phyloP scores from a whole-genome alignment of 1,140 invertebrate genomes.

The Drosophila bipectinata region DNA sequence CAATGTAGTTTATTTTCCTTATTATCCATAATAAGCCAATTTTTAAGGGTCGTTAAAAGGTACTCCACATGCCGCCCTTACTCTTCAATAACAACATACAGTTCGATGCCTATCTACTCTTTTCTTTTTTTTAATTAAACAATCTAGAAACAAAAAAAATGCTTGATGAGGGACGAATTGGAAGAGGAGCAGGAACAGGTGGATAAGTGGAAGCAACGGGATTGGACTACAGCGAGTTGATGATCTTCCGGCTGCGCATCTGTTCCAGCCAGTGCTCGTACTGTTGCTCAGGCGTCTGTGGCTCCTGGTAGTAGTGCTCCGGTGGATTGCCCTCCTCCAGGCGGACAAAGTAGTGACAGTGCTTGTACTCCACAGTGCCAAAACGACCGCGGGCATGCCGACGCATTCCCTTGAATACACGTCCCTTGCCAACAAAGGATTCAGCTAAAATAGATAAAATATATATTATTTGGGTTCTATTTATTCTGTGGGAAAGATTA shows the following conservation, averaged over 20 bases:
- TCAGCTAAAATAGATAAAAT: conserved; percentile 88
- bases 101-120: neutral
- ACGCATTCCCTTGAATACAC: conserved; percentile 91
- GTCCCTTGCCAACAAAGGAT: conserved; percentile 91
- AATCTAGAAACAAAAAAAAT: conserved; percentile 36
- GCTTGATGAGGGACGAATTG: conserved; percentile 10
- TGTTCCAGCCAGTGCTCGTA: conserved; percentile 90
- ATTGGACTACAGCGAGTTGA: conserved; percentile 86
- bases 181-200: conserved; percentile 7
- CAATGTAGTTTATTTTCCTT: neutral
- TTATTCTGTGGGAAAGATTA: neutral
- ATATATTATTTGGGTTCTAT: no score
- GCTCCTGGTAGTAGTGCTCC: conserved; percentile 90
- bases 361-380: conserved; percentile 91
- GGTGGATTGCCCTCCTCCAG: conserved; percentile 97
- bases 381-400: conserved; percentile 90
- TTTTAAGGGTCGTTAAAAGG: neutral
- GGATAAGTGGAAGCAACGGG: conserved; percentile 1
- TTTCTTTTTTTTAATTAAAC: conserved; percentile 37
- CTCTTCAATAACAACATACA: conserved; percentile 9
- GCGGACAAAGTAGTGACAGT: conserved; percentile 94
- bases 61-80: neutral
- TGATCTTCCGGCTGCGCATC: conserved; percentile 89
- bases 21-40: neutral
- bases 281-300: conserved; percentile 89